A percentile compares a stretch with the other conserved stretches of the same genome.
These are phyloP conservation scores for Eupithecia dodoneata DNA, from an alignment of 2,888 invertebrate species.

Conservation along the genomic window DNA sequence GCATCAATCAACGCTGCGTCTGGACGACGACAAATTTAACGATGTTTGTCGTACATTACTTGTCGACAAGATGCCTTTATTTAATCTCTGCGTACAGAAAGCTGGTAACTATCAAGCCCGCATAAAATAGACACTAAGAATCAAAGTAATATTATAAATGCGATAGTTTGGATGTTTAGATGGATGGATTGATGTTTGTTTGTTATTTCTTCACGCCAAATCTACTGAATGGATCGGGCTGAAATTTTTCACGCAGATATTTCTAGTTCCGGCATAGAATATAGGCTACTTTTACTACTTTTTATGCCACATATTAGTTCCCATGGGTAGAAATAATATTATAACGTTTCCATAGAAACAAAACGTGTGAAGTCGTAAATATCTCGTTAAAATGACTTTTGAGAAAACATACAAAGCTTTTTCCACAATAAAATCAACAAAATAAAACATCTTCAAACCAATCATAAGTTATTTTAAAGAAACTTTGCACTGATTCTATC, in stretches of 20 bases:
- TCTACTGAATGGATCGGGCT: neutral
- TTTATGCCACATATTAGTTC: too few relatives aligned
- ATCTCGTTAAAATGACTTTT: too few relatives aligned
- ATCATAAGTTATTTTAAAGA: too few relatives aligned
- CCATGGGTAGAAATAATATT: too few relatives aligned
- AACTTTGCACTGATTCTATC: neutral
- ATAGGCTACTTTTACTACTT: too few relatives aligned
- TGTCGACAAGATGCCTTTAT: conserved; percentile 50
- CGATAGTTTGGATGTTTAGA: too few relatives aligned
- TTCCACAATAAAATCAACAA: neutral
- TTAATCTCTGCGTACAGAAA: conserved; percentile 36
- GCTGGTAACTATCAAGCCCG: neutral
- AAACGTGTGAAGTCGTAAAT: too few relatives aligned
- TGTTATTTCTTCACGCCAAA: neutral
- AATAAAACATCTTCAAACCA: neutral
- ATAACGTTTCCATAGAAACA: too few relatives aligned
- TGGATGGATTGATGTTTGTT: neutral
- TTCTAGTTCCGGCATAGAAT: too few relatives aligned
- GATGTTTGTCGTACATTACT: conserved; percentile 64
- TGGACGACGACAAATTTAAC: conserved; percentile 78
- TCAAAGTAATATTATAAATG: neutral
- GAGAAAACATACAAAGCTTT: neutral
- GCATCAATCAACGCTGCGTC: conserved; percentile 70
- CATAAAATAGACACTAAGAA: neutral
- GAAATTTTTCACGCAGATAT: too few relatives aligned